Conservation (phyloP, 2,113 vertebrate genomes). For the Phyllostomus hastatus region DNA sequence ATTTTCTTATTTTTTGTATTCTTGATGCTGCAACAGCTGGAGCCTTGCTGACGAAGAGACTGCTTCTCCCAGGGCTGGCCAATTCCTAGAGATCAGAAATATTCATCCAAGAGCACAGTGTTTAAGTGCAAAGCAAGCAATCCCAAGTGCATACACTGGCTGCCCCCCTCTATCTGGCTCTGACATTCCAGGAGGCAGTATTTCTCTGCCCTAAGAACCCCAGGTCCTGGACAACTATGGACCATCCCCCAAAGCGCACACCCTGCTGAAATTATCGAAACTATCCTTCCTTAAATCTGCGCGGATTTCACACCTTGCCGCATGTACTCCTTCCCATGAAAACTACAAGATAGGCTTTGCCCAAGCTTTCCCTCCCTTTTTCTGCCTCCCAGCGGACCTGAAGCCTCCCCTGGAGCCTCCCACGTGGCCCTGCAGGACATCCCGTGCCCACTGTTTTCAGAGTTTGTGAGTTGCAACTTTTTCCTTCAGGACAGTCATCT, state of each 20-base stretch:
- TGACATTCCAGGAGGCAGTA: not conserved
- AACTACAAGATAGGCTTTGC: not conserved
- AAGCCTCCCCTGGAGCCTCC: not conserved
- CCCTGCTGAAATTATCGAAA: not conserved
- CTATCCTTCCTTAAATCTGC: not conserved
- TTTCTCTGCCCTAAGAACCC: not conserved
- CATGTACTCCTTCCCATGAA: not conserved
- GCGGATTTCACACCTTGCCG: not conserved
- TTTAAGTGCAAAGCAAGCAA: not conserved
- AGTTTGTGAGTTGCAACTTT: not conserved
- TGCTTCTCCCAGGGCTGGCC: not conserved
- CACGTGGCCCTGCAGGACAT: accelerated
- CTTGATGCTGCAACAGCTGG: not conserved
- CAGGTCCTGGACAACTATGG: not conserved
- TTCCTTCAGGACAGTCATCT: not conserved
- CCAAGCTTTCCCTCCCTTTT: not conserved
- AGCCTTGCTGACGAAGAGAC: not conserved
- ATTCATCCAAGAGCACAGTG: not conserved
- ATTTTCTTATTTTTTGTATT: not conserved
- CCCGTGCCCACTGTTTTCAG: not conserved
- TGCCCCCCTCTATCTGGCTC: not conserved
- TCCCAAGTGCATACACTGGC: not conserved
- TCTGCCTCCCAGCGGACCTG: not conserved
- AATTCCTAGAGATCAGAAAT: not conserved
- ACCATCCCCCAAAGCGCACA: not conserved